Base-by-base conservation (phyloP, 1,140 invertebrate genomes). In the Solenopsis fugax region DNA sequence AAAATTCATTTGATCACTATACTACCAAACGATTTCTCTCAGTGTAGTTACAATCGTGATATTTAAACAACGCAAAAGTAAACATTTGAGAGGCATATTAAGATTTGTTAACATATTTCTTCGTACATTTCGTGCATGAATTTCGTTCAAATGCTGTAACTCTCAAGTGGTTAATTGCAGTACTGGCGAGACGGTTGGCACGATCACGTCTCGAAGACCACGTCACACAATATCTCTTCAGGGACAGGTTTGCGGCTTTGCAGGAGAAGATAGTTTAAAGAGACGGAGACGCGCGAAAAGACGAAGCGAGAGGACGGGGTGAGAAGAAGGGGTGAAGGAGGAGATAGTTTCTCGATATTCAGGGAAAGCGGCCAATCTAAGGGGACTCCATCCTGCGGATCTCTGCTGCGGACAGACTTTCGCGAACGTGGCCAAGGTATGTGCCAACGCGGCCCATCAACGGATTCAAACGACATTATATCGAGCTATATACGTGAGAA, bases 161-260 rank as follows among this genome's bases (percentile, higher is more conserved):
- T 29, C 29, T 37, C 29, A 69, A 37, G 56, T 77, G 21, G 37
- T 78, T 65, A 67, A 29, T 9, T 37, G 62, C 21, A 78, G 37
- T n/a, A 67, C 12, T 80, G n/a, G 37, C 24, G 29, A 78, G 45
- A 78, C 60, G 13, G 54, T 77, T 64, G 34, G 58, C 72, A 76
- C 54, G 41, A 64, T 77, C 75, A 77, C 75, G 75, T 45, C 75
- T n/a, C 75, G 54, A 64, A 34, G 58, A 69, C 34, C 48, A 56
- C 34, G 64, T 81, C 48, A 81, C 10, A 9, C 48, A 54, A 54
- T 81, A 81, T 71, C 48, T 81, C 65, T 54, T 71, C 29, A 29
- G 34, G n/a, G 62, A 54, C 45, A 18, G 29, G 29, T 9, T 50
- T 24, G 41, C 18, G 45, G 48, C 60, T 65, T 67, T 65, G 7